Evolutionary conservation across 2,113 vertebrate genomes (phyloP).

Genomic region (Patagioenas fasciata): DNA sequence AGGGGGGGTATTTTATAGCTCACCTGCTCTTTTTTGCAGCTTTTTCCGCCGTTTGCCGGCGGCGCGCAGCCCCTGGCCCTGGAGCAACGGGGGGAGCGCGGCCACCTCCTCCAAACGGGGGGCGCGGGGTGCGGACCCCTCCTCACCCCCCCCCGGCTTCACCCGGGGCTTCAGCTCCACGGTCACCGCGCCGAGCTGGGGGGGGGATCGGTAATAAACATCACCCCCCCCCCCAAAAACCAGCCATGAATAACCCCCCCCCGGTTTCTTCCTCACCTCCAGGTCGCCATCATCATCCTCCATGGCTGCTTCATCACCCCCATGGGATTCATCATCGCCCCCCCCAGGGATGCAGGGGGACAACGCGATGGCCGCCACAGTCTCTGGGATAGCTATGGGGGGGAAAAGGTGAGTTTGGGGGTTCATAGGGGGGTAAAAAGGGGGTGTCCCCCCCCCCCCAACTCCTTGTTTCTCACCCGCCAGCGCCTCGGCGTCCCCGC

Average conservation of each 20-base stretch:
- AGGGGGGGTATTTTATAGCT: not conserved
- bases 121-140: not conserved
- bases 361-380: not conserved
- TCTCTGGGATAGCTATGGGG: not conserved
- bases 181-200: not conserved
- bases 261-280: not conserved
- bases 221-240: rapidly evolving
- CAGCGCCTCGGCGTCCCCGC: not conserved
- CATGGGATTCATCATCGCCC: not conserved
- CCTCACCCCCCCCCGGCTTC: rapidly evolving
- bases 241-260: not conserved
- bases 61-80: not conserved
- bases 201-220: rapidly evolving
- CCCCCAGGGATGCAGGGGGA: not conserved
- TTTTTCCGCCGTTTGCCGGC: not conserved
- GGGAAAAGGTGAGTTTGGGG: not conserved
- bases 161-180: not conserved
- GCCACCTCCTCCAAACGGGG: not conserved
- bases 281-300: rapidly evolving
- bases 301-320: not conserved
- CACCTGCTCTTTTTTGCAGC: not conserved
- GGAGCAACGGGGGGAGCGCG: not conserved
- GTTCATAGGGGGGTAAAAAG: rapidly evolving
- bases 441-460: rapidly evolving
- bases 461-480: not conserved